Conservation (phyloP, 2,113 vertebrate genomes). For the Pycnonotus jocosus region DNA sequence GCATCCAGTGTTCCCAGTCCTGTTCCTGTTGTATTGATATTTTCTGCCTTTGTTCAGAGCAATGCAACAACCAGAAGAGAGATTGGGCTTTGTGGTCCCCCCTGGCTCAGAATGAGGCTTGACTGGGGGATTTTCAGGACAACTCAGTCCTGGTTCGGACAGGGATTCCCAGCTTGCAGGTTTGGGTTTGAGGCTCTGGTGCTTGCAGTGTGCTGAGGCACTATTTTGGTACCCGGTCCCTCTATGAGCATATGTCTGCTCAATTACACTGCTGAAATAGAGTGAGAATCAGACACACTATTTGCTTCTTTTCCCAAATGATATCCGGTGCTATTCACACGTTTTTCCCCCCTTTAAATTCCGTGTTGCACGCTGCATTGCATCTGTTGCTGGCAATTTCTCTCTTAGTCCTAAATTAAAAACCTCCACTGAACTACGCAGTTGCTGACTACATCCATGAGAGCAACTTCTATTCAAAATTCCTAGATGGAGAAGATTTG, state of each 20-base stretch:
- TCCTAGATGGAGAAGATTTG: neutral
- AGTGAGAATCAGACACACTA: neutral
- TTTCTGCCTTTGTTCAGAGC: neutral
- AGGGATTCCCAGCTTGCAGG: neutral
- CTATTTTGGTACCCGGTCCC: neutral
- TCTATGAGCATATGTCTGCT: neutral
- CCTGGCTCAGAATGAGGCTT: neutral
- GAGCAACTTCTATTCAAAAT: slow-evolving; percentile 40
- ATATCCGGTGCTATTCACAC: slow-evolving; percentile 30
- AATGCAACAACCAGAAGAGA: neutral
- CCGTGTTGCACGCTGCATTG: neutral
- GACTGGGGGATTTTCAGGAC: neutral
- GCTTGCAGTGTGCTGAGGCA: neutral
- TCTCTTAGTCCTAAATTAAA: slow-evolving; percentile 60
- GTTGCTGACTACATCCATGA: neutral
- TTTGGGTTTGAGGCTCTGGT: neutral
- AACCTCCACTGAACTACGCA: slow-evolving; percentile 22
- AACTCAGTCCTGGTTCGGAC: neutral
- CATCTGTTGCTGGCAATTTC: slow-evolving; percentile 61
- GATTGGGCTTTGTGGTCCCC: too few species aligned
- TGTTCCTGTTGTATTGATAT: neutral
- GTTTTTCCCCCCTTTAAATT: slow-evolving; percentile 33
- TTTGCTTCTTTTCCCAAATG: neutral
- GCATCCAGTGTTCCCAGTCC: fast-evolving
- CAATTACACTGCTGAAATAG: neutral